Evolutionary conservation across 2,113 vertebrate species (phyloP).

Genomic region (Petroica traversi): DNA sequence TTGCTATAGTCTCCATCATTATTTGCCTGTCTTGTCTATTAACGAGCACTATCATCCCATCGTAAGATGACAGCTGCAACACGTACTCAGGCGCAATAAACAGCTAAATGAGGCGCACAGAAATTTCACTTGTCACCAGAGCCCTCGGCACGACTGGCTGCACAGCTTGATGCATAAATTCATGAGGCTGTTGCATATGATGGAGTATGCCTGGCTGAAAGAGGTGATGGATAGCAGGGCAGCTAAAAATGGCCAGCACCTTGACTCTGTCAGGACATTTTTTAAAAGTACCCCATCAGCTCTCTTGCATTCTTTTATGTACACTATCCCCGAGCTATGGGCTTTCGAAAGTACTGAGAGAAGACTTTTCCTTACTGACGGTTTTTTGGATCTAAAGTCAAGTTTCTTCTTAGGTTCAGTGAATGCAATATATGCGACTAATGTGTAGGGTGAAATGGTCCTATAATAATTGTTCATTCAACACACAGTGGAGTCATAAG

Average conservation of each 20-base stretch:
- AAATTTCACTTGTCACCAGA: conserved; percentile 88
- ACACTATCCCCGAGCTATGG: conserved; percentile 69
- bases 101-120: conserved; percentile 88
- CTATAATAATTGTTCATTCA: conserved; percentile 39
- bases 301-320: conserved; percentile 78
- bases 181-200: conserved; percentile 88
- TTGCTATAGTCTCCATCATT: conserved; percentile 86
- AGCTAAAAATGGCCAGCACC: conserved; percentile 88
- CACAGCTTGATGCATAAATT: conserved; percentile 89
- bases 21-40: conserved; percentile 88
- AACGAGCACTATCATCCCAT: conserved; percentile 86
- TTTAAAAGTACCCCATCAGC: conserved; percentile 83
- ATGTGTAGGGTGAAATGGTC: conserved; percentile 29
- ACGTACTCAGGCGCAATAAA: conserved; percentile 88
- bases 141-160: conserved; percentile 86
- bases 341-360: conserved; percentile 45
- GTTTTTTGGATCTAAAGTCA: conserved; percentile 28
- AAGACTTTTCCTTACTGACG: conserved; percentile 55
- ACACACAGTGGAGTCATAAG: background rate
- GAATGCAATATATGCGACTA: conserved; percentile 16
- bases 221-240: conserved; percentile 87
- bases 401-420: conserved; percentile 40
- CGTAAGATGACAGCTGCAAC: conserved; percentile 86
- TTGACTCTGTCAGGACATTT: conserved; percentile 88
- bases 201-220: conserved; percentile 86